These are phyloP conservation scores for Mimachlamys varia DNA, from an alignment of 2,888 invertebrate species.

Conservation along the genomic window DNA sequence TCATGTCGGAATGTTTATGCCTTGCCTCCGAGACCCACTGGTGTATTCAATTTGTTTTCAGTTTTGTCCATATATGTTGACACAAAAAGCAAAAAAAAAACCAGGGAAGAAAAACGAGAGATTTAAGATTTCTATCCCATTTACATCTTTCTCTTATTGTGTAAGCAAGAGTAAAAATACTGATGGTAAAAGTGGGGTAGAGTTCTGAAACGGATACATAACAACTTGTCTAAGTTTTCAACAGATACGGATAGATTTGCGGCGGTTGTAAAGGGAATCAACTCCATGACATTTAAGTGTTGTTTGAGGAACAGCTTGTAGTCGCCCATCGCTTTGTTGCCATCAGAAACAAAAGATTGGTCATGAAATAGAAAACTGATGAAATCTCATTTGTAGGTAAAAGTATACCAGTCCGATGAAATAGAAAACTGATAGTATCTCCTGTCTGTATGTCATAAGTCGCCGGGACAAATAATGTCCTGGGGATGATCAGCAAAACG, in stretches of 20 bases:
- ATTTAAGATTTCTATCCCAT: conserved; percentile 16
- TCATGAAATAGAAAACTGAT: conserved; percentile 14
- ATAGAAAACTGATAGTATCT: conserved; percentile 5
- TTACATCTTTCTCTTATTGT: not conserved
- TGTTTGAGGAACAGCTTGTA: conserved; percentile 1
- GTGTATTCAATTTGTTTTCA: not conserved
- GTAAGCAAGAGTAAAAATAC: not conserved
- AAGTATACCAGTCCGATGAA: not conserved
- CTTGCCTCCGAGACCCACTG: not conserved
- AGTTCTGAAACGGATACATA: not conserved
- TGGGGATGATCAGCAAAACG: not conserved
- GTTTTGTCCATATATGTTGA: conserved; percentile 1
- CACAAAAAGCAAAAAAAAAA: not conserved
- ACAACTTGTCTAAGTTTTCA: not conserved
- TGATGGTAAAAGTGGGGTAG: not conserved
- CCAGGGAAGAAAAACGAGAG: not conserved
- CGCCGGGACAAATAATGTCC: not conserved
- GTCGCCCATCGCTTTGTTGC: conserved; percentile 9
- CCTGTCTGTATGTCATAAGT: not conserved
- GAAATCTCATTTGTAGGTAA: conserved; percentile 31
- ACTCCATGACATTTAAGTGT: not conserved
- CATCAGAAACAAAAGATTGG: conserved; percentile 1
- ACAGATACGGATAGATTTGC: not conserved
- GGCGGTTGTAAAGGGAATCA: not conserved
- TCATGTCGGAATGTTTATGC: conserved; percentile 37